Conservation (phyloP, 2,888 invertebrate genomes). For the Spatulosminthurus flaviceps region DNA sequence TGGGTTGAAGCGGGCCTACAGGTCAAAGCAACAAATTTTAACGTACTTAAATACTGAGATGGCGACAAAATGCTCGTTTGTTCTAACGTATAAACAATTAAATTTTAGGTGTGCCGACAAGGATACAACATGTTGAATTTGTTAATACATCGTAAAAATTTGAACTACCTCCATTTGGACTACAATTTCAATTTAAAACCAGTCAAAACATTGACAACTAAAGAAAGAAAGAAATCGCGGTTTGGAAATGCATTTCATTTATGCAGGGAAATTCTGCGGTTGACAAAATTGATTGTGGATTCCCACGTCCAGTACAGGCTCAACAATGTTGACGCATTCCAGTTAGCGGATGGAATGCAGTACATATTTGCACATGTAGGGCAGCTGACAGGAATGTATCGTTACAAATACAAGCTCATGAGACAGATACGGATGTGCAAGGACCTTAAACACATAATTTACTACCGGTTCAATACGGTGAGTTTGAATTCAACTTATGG, state of each 20-base stretch:
- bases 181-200: constrained; percentile 99
- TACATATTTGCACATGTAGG: constrained; percentile 99
- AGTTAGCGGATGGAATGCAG: constrained; percentile 96
- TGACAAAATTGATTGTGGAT: constrained; percentile 98
- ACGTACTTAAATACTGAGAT: too few relatives aligned
- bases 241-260: constrained; percentile 99
- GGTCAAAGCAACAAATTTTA: constrained; percentile 66
- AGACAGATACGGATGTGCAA: constrained; percentile 99
- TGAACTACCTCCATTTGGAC: constrained; percentile 99
- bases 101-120: constrained; percentile 81
- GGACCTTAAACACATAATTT: constrained; percentile 98
- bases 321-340: constrained; percentile 99
- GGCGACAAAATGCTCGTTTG: not conserved
- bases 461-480: constrained; percentile 98
- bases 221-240: constrained; percentile 98
- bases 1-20: constrained; percentile 99
- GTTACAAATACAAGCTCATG: constrained; percentile 99
- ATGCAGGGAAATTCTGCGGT: constrained; percentile 96
- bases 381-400: constrained; percentile 99
- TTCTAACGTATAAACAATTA: constrained; percentile 23
- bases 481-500: constrained; percentile 68
- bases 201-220: constrained; percentile 98
- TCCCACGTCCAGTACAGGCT: constrained; percentile 99
- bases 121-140: constrained; percentile 99
- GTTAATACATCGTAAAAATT: constrained; percentile 97